Evolutionary conservation across 2,888 invertebrate genomes (phyloP), one percentile per base, ranked within the genome.

Genomic region (Noctuana brunneofusca): DNA sequence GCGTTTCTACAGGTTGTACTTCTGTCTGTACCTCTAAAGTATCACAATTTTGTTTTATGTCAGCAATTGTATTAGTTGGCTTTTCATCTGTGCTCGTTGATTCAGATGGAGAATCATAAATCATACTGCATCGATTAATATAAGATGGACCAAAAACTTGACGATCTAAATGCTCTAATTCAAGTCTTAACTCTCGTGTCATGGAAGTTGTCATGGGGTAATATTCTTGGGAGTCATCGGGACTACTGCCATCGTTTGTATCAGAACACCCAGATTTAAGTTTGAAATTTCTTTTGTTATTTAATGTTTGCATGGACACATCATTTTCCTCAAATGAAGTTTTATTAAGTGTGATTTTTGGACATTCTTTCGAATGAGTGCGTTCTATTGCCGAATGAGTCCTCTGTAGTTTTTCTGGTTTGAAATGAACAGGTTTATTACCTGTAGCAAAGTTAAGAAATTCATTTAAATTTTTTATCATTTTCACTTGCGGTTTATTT

Each of bases 121-220:
- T 77, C 75, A 84, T 78, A 67, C 86, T 86, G 67, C 87, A 83
- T 49, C 87, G 72, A 66, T 83, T 85, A 30, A 86, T 73, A 68
- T 89, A 90, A 1, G 89, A 84, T 12, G 79, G 79, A 0, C 96
- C 96, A 76, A 96, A 96, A 3, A 97, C 96, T 83, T 96, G 96
- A 8, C 96, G 92, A 83, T 97, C 96, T 71, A 97, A 88, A 79
- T 96, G 96, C 76, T 97, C 97, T 67, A 97, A 82, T 81, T 97
- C 97, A 53, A 97, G 91, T 72, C 95, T 93, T 72, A 97, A 84
- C 79, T 97, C 97, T 72, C 96, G 93, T 0, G 97, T 97, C 90
- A 97, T 96, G 2, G 97, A 96, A 3, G 96, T 97, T 0, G 96
- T 96, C 95, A 97, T 95, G 2, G 97, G 96, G 76, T 96, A 96